phyloP scores from a whole-genome alignment of 2,888 invertebrate genomes.

The Heliconius ismenius region DNA sequence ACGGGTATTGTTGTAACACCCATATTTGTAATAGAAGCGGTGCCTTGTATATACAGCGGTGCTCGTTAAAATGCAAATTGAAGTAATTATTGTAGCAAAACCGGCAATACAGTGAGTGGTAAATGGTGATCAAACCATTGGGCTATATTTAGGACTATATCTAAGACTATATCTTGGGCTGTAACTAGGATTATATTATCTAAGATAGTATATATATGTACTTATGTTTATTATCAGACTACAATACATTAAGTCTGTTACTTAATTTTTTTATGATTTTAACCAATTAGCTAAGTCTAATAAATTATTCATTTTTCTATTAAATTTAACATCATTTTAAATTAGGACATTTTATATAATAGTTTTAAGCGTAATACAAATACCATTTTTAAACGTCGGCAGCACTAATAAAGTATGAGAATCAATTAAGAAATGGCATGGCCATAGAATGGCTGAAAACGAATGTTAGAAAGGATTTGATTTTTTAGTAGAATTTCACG shows the following conservation, averaged over 20 bases:
- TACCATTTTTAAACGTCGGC: too few species aligned
- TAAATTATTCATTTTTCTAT: background rate
- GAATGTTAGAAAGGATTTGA: too few species aligned
- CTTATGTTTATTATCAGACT: background rate
- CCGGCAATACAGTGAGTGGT: background rate
- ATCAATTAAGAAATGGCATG: too few species aligned
- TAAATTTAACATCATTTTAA: too few species aligned
- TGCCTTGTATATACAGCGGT: constrained; percentile 1
- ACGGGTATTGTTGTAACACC: background rate
- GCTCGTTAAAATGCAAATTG: constrained; percentile 34
- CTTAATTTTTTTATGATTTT: background rate
- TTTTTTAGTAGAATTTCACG: too few species aligned
- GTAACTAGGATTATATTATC: too few species aligned
- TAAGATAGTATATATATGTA: too few species aligned
- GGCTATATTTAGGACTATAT: background rate
- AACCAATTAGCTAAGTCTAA: background rate
- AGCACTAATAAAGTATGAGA: too few species aligned
- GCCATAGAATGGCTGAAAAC: too few species aligned
- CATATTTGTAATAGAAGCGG: constrained; percentile 10
- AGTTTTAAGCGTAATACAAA: too few species aligned
- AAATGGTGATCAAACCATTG: constrained; percentile 11
- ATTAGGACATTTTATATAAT: too few species aligned
- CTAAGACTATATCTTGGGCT: too few species aligned
- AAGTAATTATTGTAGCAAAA: constrained; percentile 21
- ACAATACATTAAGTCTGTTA: background rate